phyloP scores from a whole-genome alignment of 37 sponge, comb jelly and placozoan species.

The Diacarnus erythraeanus region DNA sequence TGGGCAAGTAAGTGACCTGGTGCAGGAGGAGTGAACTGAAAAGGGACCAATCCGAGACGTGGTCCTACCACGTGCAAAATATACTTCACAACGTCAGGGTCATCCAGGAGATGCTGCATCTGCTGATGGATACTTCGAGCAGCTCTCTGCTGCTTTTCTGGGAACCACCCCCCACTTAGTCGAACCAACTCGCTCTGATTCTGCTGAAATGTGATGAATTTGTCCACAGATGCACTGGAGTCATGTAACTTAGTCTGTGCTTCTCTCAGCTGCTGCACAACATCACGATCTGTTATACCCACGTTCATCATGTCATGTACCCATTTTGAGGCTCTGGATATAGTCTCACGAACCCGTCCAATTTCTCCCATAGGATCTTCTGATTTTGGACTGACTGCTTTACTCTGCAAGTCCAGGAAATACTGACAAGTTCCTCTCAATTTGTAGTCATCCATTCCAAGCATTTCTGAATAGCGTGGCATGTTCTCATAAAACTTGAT shows the following conservation, averaged over 20 bases:
- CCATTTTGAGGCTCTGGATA: slow-evolving; percentile 33
- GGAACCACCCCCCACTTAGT: slow-evolving; percentile 37
- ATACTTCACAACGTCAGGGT: slow-evolving; percentile 53
- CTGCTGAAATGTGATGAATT: slow-evolving; percentile 55
- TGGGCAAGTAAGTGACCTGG: slow-evolving; percentile 12
- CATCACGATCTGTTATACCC: slow-evolving; percentile 54
- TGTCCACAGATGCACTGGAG: slow-evolving; percentile 42
- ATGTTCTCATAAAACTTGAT: slow-evolving; percentile 74
- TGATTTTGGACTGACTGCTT: slow-evolving; percentile 25
- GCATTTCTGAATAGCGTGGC: slow-evolving; percentile 49
- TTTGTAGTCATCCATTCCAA: slow-evolving; percentile 45
- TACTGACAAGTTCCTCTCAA: slow-evolving; percentile 56
- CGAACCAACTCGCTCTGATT: slow-evolving; percentile 37
- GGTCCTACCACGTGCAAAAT: slow-evolving; percentile 59
- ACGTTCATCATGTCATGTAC: slow-evolving; percentile 57
- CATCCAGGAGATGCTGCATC: slow-evolving; percentile 39
- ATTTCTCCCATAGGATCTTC: slow-evolving; percentile 38
- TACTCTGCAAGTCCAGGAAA: slow-evolving; percentile 64
- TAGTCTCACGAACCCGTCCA: slow-evolving; percentile 39
- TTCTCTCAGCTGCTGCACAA: slow-evolving; percentile 44
- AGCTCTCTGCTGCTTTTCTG: slow-evolving; percentile 56
- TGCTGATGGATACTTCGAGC: slow-evolving; percentile 56
- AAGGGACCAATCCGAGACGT: slow-evolving; percentile 53
- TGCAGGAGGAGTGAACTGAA: slow-evolving; percentile 30
- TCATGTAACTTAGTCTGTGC: slow-evolving; percentile 39